These are phyloP conservation scores for Boloria selene DNA, from an alignment of 2,888 invertebrate genomes.

Conservation along the genomic window DNA sequence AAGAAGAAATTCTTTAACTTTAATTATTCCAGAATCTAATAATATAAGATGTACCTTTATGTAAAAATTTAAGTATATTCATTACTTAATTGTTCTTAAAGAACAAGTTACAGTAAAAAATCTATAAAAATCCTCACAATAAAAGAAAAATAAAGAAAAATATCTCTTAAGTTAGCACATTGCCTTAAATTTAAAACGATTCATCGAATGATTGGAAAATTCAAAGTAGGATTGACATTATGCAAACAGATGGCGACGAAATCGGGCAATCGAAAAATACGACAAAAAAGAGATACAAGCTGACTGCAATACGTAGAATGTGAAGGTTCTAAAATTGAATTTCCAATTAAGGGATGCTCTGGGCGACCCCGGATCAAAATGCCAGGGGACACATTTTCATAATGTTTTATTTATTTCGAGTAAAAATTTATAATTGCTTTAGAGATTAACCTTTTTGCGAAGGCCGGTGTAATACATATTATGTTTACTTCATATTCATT, in stretches of 20 bases:
- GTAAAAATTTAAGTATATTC: no score
- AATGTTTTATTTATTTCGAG: slow-evolving; percentile 35
- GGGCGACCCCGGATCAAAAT: slow-evolving; percentile 28
- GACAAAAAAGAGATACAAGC: slow-evolving; percentile 28
- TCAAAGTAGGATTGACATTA: slow-evolving; percentile 2
- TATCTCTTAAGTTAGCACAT: neutral
- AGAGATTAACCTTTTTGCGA: neutral
- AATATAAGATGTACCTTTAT: no score
- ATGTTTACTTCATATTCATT: no score
- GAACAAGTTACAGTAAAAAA: no score
- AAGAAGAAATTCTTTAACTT: no score
- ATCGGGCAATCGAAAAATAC: slow-evolving; percentile 18
- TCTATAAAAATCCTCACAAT: no score
- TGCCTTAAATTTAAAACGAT: slow-evolving; percentile 9
- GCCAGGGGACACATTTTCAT: slow-evolving; percentile 39
- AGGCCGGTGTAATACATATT: neutral
- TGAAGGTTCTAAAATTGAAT: slow-evolving; percentile 48
- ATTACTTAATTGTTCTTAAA: no score
- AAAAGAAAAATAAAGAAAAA: neutral
- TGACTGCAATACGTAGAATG: slow-evolving; percentile 40
- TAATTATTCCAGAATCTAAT: no score
- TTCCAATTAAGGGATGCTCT: slow-evolving; percentile 46
- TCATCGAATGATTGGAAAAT: slow-evolving; percentile 12
- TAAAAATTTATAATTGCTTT: slow-evolving; percentile 16
- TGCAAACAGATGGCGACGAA: slow-evolving; percentile 18